A percentile compares a stretch with the other conserved stretches of the same genome.
These are phyloP conservation scores for Pangasius macronema DNA, from an alignment of 2,797 vertebrate species.

Conservation along the genomic window DNA sequence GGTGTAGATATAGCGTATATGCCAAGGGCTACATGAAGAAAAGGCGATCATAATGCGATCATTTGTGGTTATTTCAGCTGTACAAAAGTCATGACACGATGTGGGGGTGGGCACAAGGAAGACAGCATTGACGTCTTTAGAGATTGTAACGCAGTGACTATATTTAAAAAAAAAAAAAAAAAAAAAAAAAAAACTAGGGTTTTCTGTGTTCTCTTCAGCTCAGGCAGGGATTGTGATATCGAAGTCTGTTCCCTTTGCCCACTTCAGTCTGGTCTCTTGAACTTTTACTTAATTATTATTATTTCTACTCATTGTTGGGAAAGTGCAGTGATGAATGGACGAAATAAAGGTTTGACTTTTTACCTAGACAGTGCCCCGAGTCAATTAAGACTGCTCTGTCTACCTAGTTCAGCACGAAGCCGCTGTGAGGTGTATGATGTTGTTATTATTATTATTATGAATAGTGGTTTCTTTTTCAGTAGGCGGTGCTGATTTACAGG, in stretches of 20 bases:
- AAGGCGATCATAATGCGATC: not conserved
- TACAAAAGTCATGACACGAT: too few relatives aligned
- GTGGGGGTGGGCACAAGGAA: not conserved
- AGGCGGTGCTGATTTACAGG: not conserved
- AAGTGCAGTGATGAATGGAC: slow-evolving; percentile 9
- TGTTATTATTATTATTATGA: not conserved
- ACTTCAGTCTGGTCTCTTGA: slow-evolving; percentile 17
- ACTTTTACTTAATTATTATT: slow-evolving; percentile 37
- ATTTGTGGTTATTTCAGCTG: not conserved
- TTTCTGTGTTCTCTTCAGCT: not conserved
- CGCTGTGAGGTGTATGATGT: not conserved
- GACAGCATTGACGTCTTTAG: not conserved
- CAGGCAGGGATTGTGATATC: slow-evolving; percentile 37
- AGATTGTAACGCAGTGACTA: not conserved
- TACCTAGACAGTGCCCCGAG: slow-evolving; percentile 13
- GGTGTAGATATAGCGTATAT: not conserved
- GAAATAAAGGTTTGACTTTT: slow-evolving; percentile 44
- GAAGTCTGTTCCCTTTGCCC: slow-evolving; percentile 46
- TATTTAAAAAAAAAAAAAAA: too few relatives aligned
- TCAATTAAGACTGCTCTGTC: not conserved
- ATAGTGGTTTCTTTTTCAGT: not conserved
- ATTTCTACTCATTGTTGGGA: slow-evolving; percentile 15
- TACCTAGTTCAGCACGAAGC: not conserved
- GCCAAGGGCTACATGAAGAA: not conserved
- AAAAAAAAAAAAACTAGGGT: not conserved